A percentile compares a stretch with the other conserved stretches of the same genome.
Evolutionary conservation across 1,140 invertebrate genomes (phyloP).

Genomic region (Manduca sexta): DNA sequence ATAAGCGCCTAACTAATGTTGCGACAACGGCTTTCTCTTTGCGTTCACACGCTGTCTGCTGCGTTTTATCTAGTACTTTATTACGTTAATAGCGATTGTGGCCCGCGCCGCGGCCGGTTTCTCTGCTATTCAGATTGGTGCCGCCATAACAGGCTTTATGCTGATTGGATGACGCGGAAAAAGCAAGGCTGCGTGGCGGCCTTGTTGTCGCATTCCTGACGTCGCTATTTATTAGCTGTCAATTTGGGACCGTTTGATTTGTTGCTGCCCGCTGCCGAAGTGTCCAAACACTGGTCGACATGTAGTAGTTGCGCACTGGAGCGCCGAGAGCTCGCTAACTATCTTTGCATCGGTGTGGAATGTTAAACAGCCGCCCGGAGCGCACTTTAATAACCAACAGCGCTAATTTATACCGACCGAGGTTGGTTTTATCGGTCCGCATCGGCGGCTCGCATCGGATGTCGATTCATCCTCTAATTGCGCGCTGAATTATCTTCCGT

Average conservation of each 20-base stretch:
- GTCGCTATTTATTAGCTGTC: slow-evolving; percentile 36
- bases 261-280: too few relatives aligned
- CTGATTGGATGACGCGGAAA: slow-evolving; percentile 63
- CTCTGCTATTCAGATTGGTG: slow-evolving; percentile 48
- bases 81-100: slow-evolving; percentile 61
- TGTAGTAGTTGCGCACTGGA: slow-evolving; percentile 15
- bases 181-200: slow-evolving; percentile 54
- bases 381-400: slow-evolving; percentile 29
- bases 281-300: too few relatives aligned
- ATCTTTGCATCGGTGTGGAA: slow-evolving; percentile 24
- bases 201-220: slow-evolving; percentile 52
- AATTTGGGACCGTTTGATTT: slow-evolving; percentile 26
- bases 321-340: slow-evolving; percentile 22
- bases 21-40: slow-evolving; percentile 62
- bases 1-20: slow-evolving; percentile 53
- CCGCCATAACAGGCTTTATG: slow-evolving; percentile 43
- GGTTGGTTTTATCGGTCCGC: slow-evolving; percentile 14
- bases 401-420: slow-evolving; percentile 33
- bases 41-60: slow-evolving; percentile 66
- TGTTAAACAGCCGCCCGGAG: slow-evolving; percentile 33
- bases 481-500: slow-evolving; percentile 51
- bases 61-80: slow-evolving; percentile 67
- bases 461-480: slow-evolving; percentile 56
- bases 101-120: slow-evolving; percentile 61
- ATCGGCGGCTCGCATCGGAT: slow-evolving; percentile 25